phyloP scores from a whole-genome alignment of 1,140 invertebrate genomes.

The Calephelis nemesis region DNA sequence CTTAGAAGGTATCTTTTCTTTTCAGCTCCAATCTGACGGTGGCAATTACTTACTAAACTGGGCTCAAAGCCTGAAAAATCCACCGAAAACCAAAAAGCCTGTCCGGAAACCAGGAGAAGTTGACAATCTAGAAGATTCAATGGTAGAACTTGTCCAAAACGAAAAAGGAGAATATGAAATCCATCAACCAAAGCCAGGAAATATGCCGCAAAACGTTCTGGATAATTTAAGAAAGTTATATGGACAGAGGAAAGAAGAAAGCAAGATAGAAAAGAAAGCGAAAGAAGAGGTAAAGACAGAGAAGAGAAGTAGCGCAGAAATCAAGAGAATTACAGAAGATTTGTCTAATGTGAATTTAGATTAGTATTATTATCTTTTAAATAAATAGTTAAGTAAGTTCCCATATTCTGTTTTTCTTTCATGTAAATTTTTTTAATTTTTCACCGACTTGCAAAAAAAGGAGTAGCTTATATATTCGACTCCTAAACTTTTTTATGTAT shows the following conservation, averaged over 20 bases:
- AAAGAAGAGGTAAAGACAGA: constrained; percentile 25
- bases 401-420: too few species aligned
- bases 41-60: constrained; percentile 42
- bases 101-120: constrained; percentile 31
- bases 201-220: constrained; percentile 51
- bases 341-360: constrained; percentile 66
- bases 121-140: constrained; percentile 53
- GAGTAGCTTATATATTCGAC: too few species aligned
- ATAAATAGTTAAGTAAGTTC: neutral
- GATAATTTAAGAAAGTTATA: constrained; percentile 60
- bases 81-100: constrained; percentile 34
- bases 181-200: constrained; percentile 56
- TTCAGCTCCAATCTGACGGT: constrained; percentile 31
- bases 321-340: constrained; percentile 69
- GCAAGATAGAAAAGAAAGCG: constrained; percentile 29
- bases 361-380: constrained; percentile 30
- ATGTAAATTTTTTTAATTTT: too few species aligned
- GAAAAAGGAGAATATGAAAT: constrained; percentile 66
- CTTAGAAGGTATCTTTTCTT: too few species aligned
- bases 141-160: constrained; percentile 57
- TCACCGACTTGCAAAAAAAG: too few species aligned
- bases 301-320: constrained; percentile 54
- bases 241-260: constrained; percentile 57
- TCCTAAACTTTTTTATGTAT: too few species aligned
- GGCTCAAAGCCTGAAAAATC: constrained; percentile 39